Evolutionary conservation across 1,140 invertebrate genomes (phyloP), one percentile per base, ranked within the genome.

Genomic region (Pomacea maculata): DNA sequence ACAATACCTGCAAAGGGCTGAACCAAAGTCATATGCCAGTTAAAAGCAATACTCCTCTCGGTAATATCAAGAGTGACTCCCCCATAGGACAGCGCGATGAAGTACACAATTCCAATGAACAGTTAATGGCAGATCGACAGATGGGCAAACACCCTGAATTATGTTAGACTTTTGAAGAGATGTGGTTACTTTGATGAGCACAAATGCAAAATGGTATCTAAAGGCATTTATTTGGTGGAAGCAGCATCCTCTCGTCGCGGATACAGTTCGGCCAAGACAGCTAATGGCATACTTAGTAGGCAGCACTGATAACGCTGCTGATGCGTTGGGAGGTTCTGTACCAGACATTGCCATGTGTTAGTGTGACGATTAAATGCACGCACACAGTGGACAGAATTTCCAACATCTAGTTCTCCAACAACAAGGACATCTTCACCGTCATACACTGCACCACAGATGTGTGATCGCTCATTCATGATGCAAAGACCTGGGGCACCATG

Each of bases 361-460:
- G 83, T 86, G 17, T 80, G 78, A 17, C 84, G 81, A 80, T 87
- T 85, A 57, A 82, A 88, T 7, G 86, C 87, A 17, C 88, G 79
- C 21, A 88, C 83, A 80, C 82, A 82, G 63, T 89, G 84, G 55
- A 78, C 83, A 10, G 83, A 84, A 77, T 68, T 78, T 29, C 84
- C 85, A 64, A 89, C 81, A 70, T 88, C 86, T 52, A 90, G 82
- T 61, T 86, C 84, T 11, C 89, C 89, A n/a, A 88, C 81, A 17
- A 88, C 83, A 52, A 87, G 80, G 29, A 90, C 86, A 63, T 89
- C 87, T 25, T 87, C 84, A n/a, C 83, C 85, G 72, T 85, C 79
- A 73, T 82, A 82, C 14, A 87, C 64, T 15, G 84, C 87, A 2
- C 84, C 84, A 63, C 84, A 84, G 34, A 90, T 81, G 57, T 85